Percentiles rank a stretch among this genome's conserved stretches.
Evolutionary conservation across 2,888 invertebrate species (phyloP).

Genomic region (Leuctra nigra): DNA sequence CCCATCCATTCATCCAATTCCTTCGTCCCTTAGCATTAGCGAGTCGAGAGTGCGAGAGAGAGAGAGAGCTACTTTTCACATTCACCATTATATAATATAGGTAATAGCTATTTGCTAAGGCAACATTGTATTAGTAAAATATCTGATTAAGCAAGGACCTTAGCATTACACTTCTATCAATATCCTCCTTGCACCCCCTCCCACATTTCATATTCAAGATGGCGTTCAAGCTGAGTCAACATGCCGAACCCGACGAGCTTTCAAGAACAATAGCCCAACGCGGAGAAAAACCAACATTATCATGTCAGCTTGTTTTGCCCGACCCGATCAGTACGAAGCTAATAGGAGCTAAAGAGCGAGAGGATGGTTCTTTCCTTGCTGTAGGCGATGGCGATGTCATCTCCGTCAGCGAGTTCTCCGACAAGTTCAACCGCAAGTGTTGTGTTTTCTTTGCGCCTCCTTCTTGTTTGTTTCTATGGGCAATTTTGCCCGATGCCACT

Average conservation of each 20-base stretch:
- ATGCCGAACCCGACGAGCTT: constrained; percentile 23
- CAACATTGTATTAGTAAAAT: background rate
- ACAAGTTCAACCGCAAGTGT: too few relatives aligned
- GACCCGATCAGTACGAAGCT: too few relatives aligned
- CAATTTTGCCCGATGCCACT: background rate
- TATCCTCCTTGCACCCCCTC: constrained; percentile 6
- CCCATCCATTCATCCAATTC: background rate
- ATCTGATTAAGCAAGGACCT: constrained; percentile 1
- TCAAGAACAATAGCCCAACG: constrained; percentile 28
- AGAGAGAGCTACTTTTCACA: constrained; percentile 7
- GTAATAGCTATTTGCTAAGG: constrained; percentile 2
- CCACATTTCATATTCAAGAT: constrained; percentile 30
- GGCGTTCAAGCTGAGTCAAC: constrained; percentile 30
- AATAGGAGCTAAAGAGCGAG: too few relatives aligned
- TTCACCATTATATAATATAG: too few relatives aligned
- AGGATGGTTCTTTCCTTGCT: too few relatives aligned
- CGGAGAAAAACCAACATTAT: constrained; percentile 30
- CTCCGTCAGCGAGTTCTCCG: too few relatives aligned
- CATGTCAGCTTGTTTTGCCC: constrained; percentile 27
- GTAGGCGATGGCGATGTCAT: too few relatives aligned
- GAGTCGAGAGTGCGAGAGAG: background rate
- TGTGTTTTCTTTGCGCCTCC: background rate
- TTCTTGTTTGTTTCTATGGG: constrained; percentile 2
- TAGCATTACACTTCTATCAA: background rate
- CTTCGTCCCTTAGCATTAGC: constrained; percentile 2